Evolutionary conservation across 2,113 vertebrate species (phyloP).

Genomic region (Sinocyclocheilus maitianheensis): DNA sequence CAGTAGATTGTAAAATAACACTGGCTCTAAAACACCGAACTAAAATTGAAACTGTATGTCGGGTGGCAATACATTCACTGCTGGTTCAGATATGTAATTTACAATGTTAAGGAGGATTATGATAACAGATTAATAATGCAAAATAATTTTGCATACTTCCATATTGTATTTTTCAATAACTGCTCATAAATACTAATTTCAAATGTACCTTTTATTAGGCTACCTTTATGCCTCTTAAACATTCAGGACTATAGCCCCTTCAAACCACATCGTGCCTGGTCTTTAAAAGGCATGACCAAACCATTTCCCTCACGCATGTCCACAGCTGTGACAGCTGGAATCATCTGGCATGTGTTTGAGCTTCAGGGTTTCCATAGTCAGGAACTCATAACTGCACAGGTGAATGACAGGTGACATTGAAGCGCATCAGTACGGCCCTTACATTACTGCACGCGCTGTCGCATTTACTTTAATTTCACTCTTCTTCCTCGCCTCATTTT

Average conservation of each 20-base stretch:
- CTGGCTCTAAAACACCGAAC: too few relatives aligned
- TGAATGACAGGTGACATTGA: conserved; percentile 49
- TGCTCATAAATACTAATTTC: not conserved
- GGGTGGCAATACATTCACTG: too few relatives aligned
- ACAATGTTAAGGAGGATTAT: too few relatives aligned
- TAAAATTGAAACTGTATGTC: too few relatives aligned
- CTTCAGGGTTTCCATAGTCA: not conserved
- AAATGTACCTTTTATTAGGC: not conserved
- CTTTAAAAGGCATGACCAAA: not conserved
- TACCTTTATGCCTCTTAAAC: too few relatives aligned
- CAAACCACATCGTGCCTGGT: not conserved
- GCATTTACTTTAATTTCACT: not conserved
- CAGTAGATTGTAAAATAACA: too few relatives aligned
- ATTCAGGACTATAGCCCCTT: too few relatives aligned
- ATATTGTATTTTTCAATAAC: not conserved
- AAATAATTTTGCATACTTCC: not conserved
- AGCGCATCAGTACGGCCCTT: not conserved
- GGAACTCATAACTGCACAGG: conserved; percentile 19
- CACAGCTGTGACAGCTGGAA: conserved; percentile 1
- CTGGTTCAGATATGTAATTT: too few relatives aligned
- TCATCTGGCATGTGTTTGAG: not conserved
- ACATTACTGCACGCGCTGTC: too few relatives aligned
- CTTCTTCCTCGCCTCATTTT: not conserved
- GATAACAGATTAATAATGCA: not conserved
- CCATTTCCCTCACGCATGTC: not conserved